Evolutionary conservation across 2,113 vertebrate species (phyloP), one percentile per base, ranked within the genome.

Genomic region (Calyptommatus sinebrachiatus): DNA sequence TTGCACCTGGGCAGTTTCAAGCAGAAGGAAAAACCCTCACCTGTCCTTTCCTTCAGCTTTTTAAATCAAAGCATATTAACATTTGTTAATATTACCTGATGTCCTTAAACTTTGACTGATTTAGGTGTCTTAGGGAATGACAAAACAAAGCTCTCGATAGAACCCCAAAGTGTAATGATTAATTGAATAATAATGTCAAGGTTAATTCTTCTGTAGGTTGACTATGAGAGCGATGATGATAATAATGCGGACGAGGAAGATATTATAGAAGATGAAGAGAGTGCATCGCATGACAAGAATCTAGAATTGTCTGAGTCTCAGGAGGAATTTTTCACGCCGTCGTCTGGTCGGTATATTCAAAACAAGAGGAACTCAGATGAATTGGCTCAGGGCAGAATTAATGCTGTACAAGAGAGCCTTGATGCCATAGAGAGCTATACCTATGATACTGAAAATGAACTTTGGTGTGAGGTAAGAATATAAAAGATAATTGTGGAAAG

Each of bases 201-300:
- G 26, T 63, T 46, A 65, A 2, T 0, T 73, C 73, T 82, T 73
- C 80, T 41, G 3, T 86, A 99, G 98, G 96, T 99, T 4, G 98
- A 99, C 92, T 99, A 99, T 69, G 98, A 99, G 72, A 99, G 98
- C 0, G 97, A 97, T 77, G 98, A 97, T 14, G 97, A 95, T 11
- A 94, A 87, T 0, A 41, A 91, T 12, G 86, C 79, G 26, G 45
- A 90, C 0, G 1, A 60, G 0, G 88, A 90, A 0, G 92, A 94
- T 41, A 89, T 83, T 2, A 9, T 41, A 0, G 92, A 90, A 7
- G 91, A 88, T 26, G 91, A 93, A 35, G 93, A 76, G 11, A n/a
- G 3, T 11, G 67, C 81, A 7, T 46, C 8, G 0, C 81, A 84
- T 7, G 86, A 84, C 53, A 10, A 1, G 1, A 8, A 48, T 60